Evolutionary conservation across 2,797 vertebrate species (phyloP), one percentile per base, ranked within the genome.

Genomic region (Diplodus sargus): DNA sequence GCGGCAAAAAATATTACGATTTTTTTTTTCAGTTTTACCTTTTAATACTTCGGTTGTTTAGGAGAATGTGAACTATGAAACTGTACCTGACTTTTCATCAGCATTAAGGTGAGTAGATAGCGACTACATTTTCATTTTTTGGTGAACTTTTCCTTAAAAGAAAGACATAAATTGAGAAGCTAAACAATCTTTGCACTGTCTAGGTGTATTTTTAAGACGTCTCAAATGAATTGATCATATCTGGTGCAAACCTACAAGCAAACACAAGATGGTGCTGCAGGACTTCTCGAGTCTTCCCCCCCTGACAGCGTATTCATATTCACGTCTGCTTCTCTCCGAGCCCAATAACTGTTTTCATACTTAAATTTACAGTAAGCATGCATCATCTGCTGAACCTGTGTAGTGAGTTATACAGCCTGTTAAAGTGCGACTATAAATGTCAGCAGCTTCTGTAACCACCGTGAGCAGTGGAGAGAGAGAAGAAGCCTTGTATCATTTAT

Each of bases 221-320:
- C 20, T 16, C 10, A 23, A 39, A 18, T 53, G 34, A 28, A 1
- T 18, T 17, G 10, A 3, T 47, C 2, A 18, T 39, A 60, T 23
- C 4, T 23, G 3, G 30, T 34, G 30, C 45, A 68, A 67, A 8
- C 23, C 61, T 67, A 2, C 43, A 71, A 53, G 12, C 54, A 14
- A 68, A 53, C 91, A 88, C 84, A 70, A 90, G 92, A 81, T 93
- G 93, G 90, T 8, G 84, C 79, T 78, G 71, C 70, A 84, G 85
- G 86, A 83, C 78, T 12, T 20, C 22, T 23, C 11, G 16, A 54
- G 0, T 13, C 1, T 23, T 57, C 14, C 25, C 1, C 7, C 1
- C 1, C 5, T 1, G 8, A 39, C 4, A 2, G 1, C 18, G 49
- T 2, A 18, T n/a, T 20, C 13, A 42, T 16, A 18, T 45, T 23